Base-by-base conservation (phyloP, 2,113 vertebrate species). In the Cacatua alba region DNA sequence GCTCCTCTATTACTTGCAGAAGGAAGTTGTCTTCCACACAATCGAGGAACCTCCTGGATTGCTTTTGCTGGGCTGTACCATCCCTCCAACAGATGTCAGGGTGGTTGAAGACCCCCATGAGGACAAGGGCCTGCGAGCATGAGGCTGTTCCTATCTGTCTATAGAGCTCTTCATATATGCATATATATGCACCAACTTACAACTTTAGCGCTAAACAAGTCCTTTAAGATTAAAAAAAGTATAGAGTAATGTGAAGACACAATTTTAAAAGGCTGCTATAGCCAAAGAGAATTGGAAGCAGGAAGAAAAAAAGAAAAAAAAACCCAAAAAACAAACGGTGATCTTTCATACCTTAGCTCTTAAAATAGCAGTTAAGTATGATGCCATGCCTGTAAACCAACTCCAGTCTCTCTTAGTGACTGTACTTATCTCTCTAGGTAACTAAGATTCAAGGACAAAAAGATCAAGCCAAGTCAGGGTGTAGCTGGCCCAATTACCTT, bases 401-500 rank as follows among this genome's bases (percentile, higher is more conserved):
- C 4, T 70, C 75, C 84, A 90, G 37, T n/a, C 78, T 76, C 46
- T 70, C 57, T 52, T 17, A 80, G 41, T 29, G 52, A n/a, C 74
- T 91, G 80, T 55, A 69, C 83, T 91, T 94, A 52, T n/a, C 55
- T 83, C 71, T 72, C 33, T 10, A 70, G 88, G 18, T 57, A 92
- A 84, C 74, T 65, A 87, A 46, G 67, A 95, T 57, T 93, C 78
- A 95, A 93, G 92, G 93, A 87, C 89, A 91, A 85, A 64, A 72
- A 31, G 57, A 87, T 69, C 44, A 74, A 82, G 52, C 25, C 57
- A 95, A 92, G 55, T 57, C 67, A 91, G 49, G 19, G 33, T 21
- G 31, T 17, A 82, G 29, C 29, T 62, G n/a, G 21, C 28, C 57
- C 69, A 78, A 33, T n/a, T 55, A 60, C 20, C 8, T 88, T 70